Conservation (phyloP, 2,888 invertebrate species). For the Synanthedon tipuliformis region DNA sequence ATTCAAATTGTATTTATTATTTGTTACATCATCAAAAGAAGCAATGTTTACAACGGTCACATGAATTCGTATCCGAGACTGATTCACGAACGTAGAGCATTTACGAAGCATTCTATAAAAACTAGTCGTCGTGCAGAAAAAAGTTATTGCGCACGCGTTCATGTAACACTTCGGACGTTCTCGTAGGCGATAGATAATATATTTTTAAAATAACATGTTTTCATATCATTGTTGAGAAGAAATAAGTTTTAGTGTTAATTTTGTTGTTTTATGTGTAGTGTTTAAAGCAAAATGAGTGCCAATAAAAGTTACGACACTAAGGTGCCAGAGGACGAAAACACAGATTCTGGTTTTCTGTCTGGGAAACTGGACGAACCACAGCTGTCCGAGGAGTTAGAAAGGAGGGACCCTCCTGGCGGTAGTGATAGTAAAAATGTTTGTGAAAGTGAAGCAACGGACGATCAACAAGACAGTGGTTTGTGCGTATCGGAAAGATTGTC, state of each 20-base stretch:
- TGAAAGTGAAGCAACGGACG: constrained; percentile 19
- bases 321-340: constrained; percentile 35
- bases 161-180: constrained; percentile 19
- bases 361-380: constrained; percentile 13
- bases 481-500: constrained; percentile 73
- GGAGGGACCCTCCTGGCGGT: constrained; percentile 4
- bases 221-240: constrained; percentile 20
- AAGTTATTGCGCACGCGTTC: constrained; percentile 34
- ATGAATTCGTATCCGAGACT: no score
- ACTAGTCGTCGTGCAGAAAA: background rate
- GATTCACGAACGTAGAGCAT: background rate
- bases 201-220: constrained; percentile 31
- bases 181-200: constrained; percentile 10
- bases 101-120: background rate
- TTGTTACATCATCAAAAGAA: no score
- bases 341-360: constrained; percentile 53
- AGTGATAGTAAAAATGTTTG: constrained; percentile 22
- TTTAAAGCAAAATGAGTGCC: constrained; percentile 44
- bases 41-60: no score
- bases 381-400: constrained; percentile 14
- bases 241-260: constrained; percentile 7
- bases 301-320: constrained; percentile 44
- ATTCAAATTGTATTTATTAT: no score
- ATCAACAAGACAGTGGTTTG: constrained; percentile 74
- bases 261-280: constrained; percentile 10